phyloP scores from a whole-genome alignment of 2,113 vertebrate genomes.

The Zapus hudsonius region DNA sequence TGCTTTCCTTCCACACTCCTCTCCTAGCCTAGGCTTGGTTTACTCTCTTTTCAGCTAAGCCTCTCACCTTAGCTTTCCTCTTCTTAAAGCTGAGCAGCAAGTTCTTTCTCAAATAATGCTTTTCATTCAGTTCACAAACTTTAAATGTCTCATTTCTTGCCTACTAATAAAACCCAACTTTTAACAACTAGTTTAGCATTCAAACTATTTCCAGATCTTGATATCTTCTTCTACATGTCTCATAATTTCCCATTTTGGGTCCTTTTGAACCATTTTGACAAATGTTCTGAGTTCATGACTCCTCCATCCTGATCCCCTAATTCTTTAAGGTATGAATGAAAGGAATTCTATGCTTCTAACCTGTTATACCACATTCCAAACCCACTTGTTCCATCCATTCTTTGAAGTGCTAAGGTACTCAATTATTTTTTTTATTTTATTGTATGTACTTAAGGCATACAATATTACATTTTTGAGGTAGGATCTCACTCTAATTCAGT shows the following conservation, averaged over 20 bases:
- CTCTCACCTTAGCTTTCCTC: neutral
- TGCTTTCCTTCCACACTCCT: neutral
- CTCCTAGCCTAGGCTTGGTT: neutral
- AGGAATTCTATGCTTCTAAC: neutral
- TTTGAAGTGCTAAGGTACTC: slow-evolving; percentile 5
- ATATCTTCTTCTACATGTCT: slow-evolving; percentile 28
- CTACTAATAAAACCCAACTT: slow-evolving; percentile 23
- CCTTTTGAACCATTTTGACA: neutral
- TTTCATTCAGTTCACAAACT: slow-evolving; percentile 36
- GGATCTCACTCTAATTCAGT: too few species aligned
- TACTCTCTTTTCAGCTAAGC: neutral
- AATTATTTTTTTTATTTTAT: neutral
- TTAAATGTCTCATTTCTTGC: slow-evolving; percentile 7
- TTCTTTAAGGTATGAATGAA: neutral
- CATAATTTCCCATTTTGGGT: slow-evolving; percentile 14
- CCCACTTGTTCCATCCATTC: neutral
- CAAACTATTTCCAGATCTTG: neutral
- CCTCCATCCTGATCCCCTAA: neutral
- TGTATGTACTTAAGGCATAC: neutral
- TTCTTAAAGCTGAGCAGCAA: too few species aligned
- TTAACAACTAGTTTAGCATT: slow-evolving; percentile 18
- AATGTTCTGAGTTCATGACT: neutral
- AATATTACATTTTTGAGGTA: neutral
- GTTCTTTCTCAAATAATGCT: slow-evolving; percentile 20
- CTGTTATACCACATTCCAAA: neutral